Percentiles rank a stretch among this genome's conserved stretches.
Conservation (phyloP, 2,888 invertebrate species). For the Sminthurinus aureus region DNA sequence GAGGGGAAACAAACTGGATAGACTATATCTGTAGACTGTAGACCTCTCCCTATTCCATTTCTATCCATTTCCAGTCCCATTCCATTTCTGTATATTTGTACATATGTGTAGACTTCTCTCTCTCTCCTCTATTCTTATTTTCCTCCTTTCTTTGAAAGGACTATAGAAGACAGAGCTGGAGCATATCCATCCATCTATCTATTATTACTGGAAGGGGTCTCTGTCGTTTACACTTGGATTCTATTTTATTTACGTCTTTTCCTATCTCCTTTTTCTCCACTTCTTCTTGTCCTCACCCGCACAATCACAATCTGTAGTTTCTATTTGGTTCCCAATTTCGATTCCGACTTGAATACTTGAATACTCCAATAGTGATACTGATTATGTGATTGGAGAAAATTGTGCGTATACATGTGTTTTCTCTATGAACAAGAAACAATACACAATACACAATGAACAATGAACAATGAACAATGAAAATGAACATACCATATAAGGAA, state of each 20-base stretch:
- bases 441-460: too few species aligned
- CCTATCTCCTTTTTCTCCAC: conserved; percentile 33
- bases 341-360: background rate
- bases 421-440: too few species aligned
- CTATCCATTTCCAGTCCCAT: too few species aligned
- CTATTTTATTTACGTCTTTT: conserved; percentile 37
- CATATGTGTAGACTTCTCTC: conserved; percentile 29
- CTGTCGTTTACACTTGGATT: conserved; percentile 36
- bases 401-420: conserved; percentile 3
- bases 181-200: conserved; percentile 23
- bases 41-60: too few species aligned
- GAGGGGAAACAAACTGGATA: conserved; percentile 38
- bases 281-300: background rate
- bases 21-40: too few species aligned
- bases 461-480: too few species aligned
- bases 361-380: conserved; percentile 23
- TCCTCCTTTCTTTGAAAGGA: conserved; percentile 21
- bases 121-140: conserved; percentile 12
- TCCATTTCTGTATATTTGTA: too few species aligned
- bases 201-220: conserved; percentile 34
- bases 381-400: conserved; percentile 33
- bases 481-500: background rate
- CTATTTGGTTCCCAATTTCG: conserved; percentile 7
- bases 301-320: background rate
- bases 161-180: background rate